Evolutionary conservation across 2,797 vertebrate species (phyloP).

Genomic region (Austrolebias charrua): DNA sequence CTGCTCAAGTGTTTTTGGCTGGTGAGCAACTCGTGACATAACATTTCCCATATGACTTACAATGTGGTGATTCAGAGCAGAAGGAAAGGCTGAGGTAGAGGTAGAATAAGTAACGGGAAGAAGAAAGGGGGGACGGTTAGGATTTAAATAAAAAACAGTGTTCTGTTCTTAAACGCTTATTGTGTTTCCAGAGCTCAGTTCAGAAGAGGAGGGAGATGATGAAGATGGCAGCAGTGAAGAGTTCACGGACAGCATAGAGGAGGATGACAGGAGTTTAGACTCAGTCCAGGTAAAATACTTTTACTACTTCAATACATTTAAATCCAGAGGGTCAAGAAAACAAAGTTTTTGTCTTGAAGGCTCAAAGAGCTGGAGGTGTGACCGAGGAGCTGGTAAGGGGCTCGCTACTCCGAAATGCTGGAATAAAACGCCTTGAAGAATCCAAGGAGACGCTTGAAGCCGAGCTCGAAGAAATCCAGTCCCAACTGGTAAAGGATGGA

Average conservation of each 20-base stretch:
- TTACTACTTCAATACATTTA: neutral
- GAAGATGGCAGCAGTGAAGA: constrained; percentile 77
- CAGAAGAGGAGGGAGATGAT: constrained; percentile 74
- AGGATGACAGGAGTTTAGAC: constrained; percentile 73
- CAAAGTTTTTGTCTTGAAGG: constrained; percentile 26
- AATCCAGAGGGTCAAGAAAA: neutral
- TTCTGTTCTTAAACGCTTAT: constrained; percentile 34
- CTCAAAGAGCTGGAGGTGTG: constrained; percentile 23
- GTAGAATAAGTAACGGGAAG: neutral
- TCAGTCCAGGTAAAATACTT: constrained; percentile 59
- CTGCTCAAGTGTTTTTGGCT: constrained; percentile 47
- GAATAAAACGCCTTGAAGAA: constrained; percentile 66
- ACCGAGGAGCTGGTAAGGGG: constrained; percentile 44
- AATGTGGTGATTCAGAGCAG: constrained; percentile 48
- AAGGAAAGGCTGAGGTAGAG: constrained; percentile 23
- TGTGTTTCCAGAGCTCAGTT: constrained; percentile 77
- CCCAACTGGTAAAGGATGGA: constrained; percentile 83
- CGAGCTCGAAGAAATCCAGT: constrained; percentile 80
- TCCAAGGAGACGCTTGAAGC: constrained; percentile 75
- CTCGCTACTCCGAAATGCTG: constrained; percentile 39
- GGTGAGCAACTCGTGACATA: constrained; percentile 58
- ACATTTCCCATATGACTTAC: constrained; percentile 67
- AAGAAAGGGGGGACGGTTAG: constrained; percentile 2
- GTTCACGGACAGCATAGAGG: constrained; percentile 85
- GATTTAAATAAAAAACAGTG: constrained; percentile 8